These are phyloP conservation scores for Charanyca ferruginea DNA, from an alignment of 2,888 invertebrate species.

Conservation along the genomic window DNA sequence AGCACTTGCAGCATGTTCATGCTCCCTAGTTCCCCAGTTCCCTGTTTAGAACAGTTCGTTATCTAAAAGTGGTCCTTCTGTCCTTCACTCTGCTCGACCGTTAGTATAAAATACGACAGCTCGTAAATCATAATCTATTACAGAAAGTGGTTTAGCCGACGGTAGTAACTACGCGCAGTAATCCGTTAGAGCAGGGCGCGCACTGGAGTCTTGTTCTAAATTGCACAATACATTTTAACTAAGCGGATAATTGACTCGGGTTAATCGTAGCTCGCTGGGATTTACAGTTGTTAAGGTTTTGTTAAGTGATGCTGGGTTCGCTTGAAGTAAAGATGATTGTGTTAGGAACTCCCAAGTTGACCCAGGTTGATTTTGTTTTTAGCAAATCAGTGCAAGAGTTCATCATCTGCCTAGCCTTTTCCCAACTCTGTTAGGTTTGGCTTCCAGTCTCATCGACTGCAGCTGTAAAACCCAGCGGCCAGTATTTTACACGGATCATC, in stretches of 20 bases:
- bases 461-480: too few species aligned
- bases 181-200: conserved; percentile 27
- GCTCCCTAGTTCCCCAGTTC: too few species aligned
- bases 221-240: conserved; percentile 53
- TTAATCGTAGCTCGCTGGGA: conserved; percentile 29
- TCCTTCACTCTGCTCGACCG: not conserved
- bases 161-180: not conserved
- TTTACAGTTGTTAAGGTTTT: conserved; percentile 45
- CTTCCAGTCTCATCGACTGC: too few species aligned
- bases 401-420: too few species aligned
- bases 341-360: too few species aligned
- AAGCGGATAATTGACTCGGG: conserved; percentile 52
- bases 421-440: too few species aligned
- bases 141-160: conserved; percentile 48
- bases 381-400: too few species aligned
- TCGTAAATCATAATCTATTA: conserved; percentile 61
- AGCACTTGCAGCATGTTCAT: too few species aligned
- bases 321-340: not conserved
- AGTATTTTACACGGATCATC: too few species aligned
- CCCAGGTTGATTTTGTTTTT: too few species aligned
- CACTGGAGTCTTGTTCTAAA: conserved; percentile 37
- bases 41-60: not conserved
- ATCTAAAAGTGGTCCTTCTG: conserved; percentile 18
- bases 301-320: conserved; percentile 18
- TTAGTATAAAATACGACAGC: conserved; percentile 29